Evolutionary conservation across 2,888 invertebrate genomes (phyloP).

Genomic region (Steinernema hermaphroditum): DNA sequence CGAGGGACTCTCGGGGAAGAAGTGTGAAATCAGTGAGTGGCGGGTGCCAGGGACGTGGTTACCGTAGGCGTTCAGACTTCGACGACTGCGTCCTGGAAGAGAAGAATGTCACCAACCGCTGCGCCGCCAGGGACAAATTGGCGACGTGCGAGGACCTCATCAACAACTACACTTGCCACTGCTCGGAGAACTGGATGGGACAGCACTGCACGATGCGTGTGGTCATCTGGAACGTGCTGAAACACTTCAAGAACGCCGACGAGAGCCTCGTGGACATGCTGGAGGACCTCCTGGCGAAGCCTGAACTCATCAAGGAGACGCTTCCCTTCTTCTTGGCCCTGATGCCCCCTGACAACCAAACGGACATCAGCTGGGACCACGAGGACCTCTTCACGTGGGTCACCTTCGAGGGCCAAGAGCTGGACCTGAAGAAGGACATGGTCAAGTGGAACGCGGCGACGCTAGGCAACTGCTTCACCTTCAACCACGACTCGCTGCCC

Average conservation of each 20-base stretch:
- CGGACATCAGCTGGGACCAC: slow-evolving; percentile 41
- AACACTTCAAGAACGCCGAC: neutral
- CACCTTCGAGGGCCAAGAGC: slow-evolving; percentile 36
- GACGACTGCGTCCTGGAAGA: neutral
- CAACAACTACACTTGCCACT: slow-evolving; percentile 40
- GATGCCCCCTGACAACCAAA: slow-evolving; percentile 32
- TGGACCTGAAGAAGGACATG: slow-evolving; percentile 40
- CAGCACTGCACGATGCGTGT: neutral
- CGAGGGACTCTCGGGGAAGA: neutral
- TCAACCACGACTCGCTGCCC: slow-evolving; percentile 38
- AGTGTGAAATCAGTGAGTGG: neutral
- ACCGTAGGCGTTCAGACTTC: neutral
- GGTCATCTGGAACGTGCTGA: neutral
- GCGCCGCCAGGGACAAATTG: neutral
- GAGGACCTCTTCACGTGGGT: slow-evolving; percentile 43
- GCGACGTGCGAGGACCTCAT: slow-evolving; percentile 30
- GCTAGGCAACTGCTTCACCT: slow-evolving; percentile 49
- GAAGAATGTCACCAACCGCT: neutral
- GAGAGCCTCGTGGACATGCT: neutral
- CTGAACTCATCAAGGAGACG: slow-evolving; percentile 12
- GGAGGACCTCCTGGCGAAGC: slow-evolving; percentile 2
- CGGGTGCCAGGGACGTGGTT: neutral
- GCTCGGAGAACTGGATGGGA: slow-evolving; percentile 43
- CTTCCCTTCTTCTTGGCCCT: slow-evolving; percentile 32
- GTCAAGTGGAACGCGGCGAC: slow-evolving; percentile 37